These are phyloP conservation scores for Rhyacophila brunnea DNA, from an alignment of 1,140 invertebrate genomes.

Conservation along the genomic window DNA sequence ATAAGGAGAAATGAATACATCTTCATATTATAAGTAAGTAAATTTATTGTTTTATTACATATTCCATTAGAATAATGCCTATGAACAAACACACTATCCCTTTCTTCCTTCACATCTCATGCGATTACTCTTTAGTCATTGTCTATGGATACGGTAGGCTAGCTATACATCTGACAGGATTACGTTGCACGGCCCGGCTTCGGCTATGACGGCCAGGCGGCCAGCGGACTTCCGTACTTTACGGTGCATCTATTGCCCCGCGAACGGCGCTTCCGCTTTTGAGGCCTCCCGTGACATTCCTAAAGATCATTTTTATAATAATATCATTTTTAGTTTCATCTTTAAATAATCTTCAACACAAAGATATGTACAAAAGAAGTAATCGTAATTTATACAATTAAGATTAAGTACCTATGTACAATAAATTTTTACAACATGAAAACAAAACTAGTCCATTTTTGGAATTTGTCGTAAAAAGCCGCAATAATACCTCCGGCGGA, in stretches of 20 bases:
- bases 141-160: slow-evolving; percentile 34
- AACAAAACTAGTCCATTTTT: slow-evolving; percentile 26
- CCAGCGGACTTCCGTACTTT: slow-evolving; percentile 1
- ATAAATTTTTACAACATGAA: slow-evolving; percentile 35
- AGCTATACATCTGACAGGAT: slow-evolving; percentile 25
- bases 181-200: slow-evolving; percentile 1
- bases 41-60: slow-evolving; percentile 52
- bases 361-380: slow-evolving; percentile 37
- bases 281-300: slow-evolving; percentile 14
- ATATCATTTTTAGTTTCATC: slow-evolving; percentile 27
- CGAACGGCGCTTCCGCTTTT: not conserved
- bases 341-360: slow-evolving; percentile 35
- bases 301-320: slow-evolving; percentile 19
- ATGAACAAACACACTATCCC: slow-evolving; percentile 38
- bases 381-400: slow-evolving; percentile 34
- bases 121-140: slow-evolving; percentile 23
- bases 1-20: slow-evolving; percentile 30
- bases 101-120: slow-evolving; percentile 7
- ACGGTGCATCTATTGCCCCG: too few species aligned
- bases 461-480: slow-evolving; percentile 26
- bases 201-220: not conserved
- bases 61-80: slow-evolving; percentile 57
- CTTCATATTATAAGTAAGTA: slow-evolving; percentile 40
- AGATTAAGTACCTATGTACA: slow-evolving; percentile 37
- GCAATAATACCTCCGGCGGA: slow-evolving; percentile 19